phyloP scores from a whole-genome alignment of 2,113 vertebrate genomes.

The Callipepla californica region DNA sequence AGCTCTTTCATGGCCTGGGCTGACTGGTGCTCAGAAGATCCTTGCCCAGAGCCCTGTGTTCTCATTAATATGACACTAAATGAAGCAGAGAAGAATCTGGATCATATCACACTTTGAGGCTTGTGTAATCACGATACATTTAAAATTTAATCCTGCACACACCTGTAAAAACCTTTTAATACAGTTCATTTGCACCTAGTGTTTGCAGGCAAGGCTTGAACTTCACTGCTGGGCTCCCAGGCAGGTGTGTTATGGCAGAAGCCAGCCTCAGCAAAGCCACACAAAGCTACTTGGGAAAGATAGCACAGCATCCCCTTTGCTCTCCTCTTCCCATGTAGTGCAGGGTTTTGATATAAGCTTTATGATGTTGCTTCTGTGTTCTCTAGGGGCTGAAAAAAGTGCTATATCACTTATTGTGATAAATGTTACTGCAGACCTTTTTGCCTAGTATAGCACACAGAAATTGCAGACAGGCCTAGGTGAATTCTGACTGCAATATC shows the following conservation, averaged over 20 bases:
- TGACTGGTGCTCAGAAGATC: slow-evolving; percentile 12
- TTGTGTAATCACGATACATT: not conserved
- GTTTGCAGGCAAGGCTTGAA: slow-evolving; percentile 11
- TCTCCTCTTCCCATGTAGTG: not conserved
- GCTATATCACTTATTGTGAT: not conserved
- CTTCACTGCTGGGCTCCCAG: not conserved
- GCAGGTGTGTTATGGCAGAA: not conserved
- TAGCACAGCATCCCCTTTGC: not conserved
- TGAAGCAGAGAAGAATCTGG: slow-evolving; percentile 30
- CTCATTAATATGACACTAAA: not conserved
- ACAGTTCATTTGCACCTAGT: not conserved
- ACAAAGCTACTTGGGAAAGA: not conserved
- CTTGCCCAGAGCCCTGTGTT: not conserved
- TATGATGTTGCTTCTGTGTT: not conserved
- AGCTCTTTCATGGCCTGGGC: not conserved
- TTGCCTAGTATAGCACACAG: not conserved
- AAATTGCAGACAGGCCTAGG: not conserved
- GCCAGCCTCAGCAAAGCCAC: not conserved
- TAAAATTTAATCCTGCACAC: not conserved
- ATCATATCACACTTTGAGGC: slow-evolving; percentile 29
- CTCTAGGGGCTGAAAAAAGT: not conserved
- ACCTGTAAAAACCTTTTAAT: slow-evolving; percentile 4
- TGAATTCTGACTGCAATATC: not conserved
- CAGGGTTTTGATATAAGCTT: not conserved
- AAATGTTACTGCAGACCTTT: not conserved